Conservation (phyloP, 2,113 vertebrate genomes). For the Dipodomys merriami region DNA sequence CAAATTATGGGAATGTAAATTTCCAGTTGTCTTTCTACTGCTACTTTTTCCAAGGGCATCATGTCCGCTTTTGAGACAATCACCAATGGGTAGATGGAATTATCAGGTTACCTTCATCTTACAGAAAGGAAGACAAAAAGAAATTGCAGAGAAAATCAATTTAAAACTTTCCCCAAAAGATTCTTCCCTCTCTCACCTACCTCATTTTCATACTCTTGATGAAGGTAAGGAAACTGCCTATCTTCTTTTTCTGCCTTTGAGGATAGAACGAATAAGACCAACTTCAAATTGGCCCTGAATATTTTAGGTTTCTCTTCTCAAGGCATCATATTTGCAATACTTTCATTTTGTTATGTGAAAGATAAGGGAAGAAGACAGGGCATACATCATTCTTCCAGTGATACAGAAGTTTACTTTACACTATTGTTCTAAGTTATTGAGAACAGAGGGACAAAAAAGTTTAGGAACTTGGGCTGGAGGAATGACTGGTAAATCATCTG, state of each 20-base stretch:
- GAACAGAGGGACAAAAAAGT: background rate
- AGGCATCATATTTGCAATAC: background rate
- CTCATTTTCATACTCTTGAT: background rate
- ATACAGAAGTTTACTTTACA: background rate
- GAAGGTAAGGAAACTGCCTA: background rate
- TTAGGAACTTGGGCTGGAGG: background rate
- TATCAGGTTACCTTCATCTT: background rate
- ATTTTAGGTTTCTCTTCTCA: background rate
- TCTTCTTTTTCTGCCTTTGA: background rate
- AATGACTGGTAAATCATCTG: too few species aligned
- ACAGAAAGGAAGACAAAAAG: background rate
- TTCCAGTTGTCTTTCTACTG: background rate
- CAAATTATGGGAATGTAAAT: rapidly evolving
- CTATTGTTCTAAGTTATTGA: background rate
- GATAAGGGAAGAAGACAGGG: background rate
- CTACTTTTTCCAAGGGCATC: background rate
- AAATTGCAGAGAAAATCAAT: background rate
- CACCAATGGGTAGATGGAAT: background rate
- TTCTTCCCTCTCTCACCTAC: background rate
- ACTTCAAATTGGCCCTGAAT: background rate
- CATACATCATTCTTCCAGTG: background rate
- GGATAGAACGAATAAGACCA: background rate
- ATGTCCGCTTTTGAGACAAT: background rate
- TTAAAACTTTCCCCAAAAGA: background rate
- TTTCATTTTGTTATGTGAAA: background rate